Evolutionary conservation across 2,888 invertebrate species (phyloP).

Genomic region (Cephus rjabovi): DNA sequence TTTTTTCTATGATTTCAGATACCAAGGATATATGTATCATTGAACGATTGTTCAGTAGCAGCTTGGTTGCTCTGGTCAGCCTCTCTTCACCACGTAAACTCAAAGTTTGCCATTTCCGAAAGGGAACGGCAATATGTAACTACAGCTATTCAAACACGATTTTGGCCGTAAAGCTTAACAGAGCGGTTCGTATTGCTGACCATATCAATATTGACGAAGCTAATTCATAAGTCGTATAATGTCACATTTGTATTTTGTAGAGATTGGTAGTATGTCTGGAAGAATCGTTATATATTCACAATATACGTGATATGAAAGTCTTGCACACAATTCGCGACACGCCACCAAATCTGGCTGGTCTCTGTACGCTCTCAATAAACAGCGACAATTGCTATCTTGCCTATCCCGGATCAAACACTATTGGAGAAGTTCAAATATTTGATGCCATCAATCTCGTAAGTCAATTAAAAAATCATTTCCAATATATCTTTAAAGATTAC

Average conservation of each 20-base stretch:
- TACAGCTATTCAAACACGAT: conserved; percentile 96
- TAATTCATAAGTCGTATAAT: not conserved
- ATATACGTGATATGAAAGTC: conserved; percentile 98
- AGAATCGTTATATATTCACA: conserved; percentile 98
- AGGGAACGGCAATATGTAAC: conserved; percentile 97
- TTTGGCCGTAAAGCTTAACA: conserved; percentile 93
- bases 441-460: conserved; percentile 89
- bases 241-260: conserved; percentile 67
- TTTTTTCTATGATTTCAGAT: conserved; percentile 57
- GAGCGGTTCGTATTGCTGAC: conserved; percentile 76
- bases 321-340: conserved; percentile 98
- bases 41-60: conserved; percentile 96
- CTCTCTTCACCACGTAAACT: conserved; percentile 89
- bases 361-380: conserved; percentile 90
- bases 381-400: conserved; percentile 95
- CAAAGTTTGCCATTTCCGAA: conserved; percentile 97
- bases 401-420: conserved; percentile 94
- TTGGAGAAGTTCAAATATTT: conserved; percentile 96
- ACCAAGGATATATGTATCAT: conserved; percentile 90
- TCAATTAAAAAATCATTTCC: conserved; percentile 22
- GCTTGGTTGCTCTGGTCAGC: conserved; percentile 95
- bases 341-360: conserved; percentile 92
- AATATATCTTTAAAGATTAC: not conserved
- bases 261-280: conserved; percentile 96
- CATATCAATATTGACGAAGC: not conserved